These are phyloP conservation scores for Zaprionus lachaisei DNA, from an alignment of 1,140 invertebrate genomes.

Conservation along the genomic window DNA sequence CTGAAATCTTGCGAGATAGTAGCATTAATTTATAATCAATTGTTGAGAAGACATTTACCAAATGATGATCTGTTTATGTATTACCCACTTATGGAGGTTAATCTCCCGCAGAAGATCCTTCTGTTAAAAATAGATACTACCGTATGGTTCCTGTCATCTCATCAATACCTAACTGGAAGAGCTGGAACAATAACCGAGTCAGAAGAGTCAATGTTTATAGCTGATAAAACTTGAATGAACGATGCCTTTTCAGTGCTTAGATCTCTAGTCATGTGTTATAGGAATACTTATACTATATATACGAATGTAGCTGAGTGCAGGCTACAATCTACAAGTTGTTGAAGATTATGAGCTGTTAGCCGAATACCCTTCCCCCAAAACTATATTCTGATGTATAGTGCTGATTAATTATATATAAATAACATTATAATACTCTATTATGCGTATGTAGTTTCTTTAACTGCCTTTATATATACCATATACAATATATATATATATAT, in stretches of 20 bases:
- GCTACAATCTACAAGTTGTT: constrained; percentile 53
- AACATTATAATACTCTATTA: constrained; percentile 40
- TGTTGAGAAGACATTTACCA: constrained; percentile 49
- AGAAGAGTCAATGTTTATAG: constrained; percentile 29
- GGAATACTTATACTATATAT: constrained; percentile 39
- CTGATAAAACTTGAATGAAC: constrained; percentile 20
- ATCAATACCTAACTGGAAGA: constrained; percentile 34
- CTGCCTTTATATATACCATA: constrained; percentile 55
- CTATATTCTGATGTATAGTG: constrained; percentile 30
- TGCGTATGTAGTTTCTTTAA: constrained; percentile 1
- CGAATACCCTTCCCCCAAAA: constrained; percentile 43
- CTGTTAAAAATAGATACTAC: neutral
- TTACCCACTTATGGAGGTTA: neutral
- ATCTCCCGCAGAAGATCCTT: neutral
- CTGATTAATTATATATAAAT: constrained; percentile 31
- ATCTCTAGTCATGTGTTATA: constrained; percentile 33
- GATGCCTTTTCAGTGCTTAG: constrained; percentile 53
- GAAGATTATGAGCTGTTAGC: constrained; percentile 67
- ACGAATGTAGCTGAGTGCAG: constrained; percentile 16
- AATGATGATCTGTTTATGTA: constrained; percentile 11
- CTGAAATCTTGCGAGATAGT: constrained; percentile 19
- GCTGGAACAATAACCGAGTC: constrained; percentile 43
- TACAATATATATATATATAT: neutral
- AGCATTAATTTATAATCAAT: constrained; percentile 21
- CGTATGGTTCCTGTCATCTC: constrained; percentile 22